Evolutionary conservation across 2,797 vertebrate species (phyloP).

Genomic region (Pseudomugil tenellus): DNA sequence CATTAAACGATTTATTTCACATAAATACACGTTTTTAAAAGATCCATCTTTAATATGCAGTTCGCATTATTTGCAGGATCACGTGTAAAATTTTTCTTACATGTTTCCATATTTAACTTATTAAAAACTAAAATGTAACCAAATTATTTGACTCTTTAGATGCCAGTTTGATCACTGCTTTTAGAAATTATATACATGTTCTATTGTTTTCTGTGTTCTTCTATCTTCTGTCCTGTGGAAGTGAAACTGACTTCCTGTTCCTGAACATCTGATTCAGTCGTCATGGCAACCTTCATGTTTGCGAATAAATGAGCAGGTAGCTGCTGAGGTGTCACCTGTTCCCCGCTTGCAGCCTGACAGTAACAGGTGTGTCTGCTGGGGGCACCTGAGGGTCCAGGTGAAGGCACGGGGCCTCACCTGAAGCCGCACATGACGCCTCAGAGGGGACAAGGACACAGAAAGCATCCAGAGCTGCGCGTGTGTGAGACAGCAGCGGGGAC

Average conservation of each 20-base stretch:
- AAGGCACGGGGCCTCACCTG: neutral
- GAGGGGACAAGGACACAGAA: too few species aligned
- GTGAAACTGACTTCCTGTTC: neutral
- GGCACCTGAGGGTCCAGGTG: slow-evolving; percentile 22
- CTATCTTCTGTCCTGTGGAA: neutral
- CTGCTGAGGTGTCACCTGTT: neutral
- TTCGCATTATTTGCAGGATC: too few species aligned
- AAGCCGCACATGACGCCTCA: too few species aligned
- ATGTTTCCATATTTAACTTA: too few species aligned
- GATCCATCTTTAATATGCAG: too few species aligned
- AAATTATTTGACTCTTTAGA: neutral
- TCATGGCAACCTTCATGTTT: neutral
- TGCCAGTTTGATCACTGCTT: neutral
- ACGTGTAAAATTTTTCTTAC: too few species aligned
- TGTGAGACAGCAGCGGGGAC: too few species aligned
- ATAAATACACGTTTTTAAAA: too few species aligned
- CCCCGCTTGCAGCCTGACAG: slow-evolving; percentile 24
- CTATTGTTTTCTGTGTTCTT: neutral
- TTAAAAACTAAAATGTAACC: too few species aligned
- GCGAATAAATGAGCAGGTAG: neutral
- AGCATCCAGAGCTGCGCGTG: too few species aligned
- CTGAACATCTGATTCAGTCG: neutral
- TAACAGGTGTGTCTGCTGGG: slow-evolving; percentile 43
- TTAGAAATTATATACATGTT: neutral
- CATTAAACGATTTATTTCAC: too few species aligned